Conservation (phyloP, 2,888 invertebrate genomes). For the Anagyrus pseudococci region DNA sequence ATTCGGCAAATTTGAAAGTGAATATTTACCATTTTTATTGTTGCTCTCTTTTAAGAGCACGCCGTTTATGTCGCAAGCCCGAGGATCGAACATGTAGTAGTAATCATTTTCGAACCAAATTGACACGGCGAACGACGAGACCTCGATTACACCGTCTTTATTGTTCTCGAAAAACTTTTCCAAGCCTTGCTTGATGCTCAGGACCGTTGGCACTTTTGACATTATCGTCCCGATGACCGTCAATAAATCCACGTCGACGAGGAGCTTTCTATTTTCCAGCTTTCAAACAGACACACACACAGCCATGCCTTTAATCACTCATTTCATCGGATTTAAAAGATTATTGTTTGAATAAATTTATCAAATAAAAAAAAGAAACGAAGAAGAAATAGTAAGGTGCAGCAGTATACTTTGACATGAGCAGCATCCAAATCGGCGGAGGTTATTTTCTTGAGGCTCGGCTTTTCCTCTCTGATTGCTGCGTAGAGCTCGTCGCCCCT, state of each 20-base stretch:
- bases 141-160: slow-evolving; percentile 51
- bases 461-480: slow-evolving; percentile 44
- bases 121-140: slow-evolving; percentile 58
- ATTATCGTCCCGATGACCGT: slow-evolving; percentile 52
- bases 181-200: slow-evolving; percentile 50
- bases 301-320: too few relatives aligned
- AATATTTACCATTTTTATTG: too few relatives aligned
- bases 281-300: slow-evolving; percentile 14
- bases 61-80: slow-evolving; percentile 57
- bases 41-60: slow-evolving; percentile 46
- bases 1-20: background rate
- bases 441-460: slow-evolving; percentile 47
- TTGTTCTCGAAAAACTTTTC: slow-evolving; percentile 53
- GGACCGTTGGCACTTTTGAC: slow-evolving; percentile 47
- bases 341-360: too few relatives aligned
- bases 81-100: slow-evolving; percentile 70
- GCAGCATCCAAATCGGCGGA: slow-evolving; percentile 49
- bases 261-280: slow-evolving; percentile 44
- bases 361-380: too few relatives aligned
- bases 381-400: too few relatives aligned
- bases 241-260: slow-evolving; percentile 52
- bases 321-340: slow-evolving; percentile 11
- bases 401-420: slow-evolving; percentile 17
- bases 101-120: slow-evolving; percentile 68
- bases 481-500: slow-evolving; percentile 48